Evolutionary conservation across 2,888 invertebrate species (phyloP), one percentile per base, ranked within the genome.

Genomic region (Ommatoiulus sabulosus): DNA sequence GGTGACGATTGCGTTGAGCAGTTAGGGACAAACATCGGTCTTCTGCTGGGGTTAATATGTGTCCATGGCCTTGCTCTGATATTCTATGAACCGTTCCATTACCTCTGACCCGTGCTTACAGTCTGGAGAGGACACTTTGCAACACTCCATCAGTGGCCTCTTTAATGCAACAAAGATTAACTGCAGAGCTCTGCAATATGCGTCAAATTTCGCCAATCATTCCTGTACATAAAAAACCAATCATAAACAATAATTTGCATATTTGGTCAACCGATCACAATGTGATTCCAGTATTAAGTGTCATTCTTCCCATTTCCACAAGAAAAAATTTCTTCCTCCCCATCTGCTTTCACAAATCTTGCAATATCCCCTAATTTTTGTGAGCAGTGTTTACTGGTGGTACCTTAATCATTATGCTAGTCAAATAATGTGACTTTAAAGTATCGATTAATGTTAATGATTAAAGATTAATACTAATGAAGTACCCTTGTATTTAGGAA

Each of bases 211-310:
- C 1, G 3, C 48, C 3, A 48, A 48, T 10, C 52, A 15, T 52
- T 4, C 52, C 52, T 52, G 52, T 52, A 52, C 52, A 52, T 52
- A 15, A 15, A 52, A 52, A 10, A 52, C 52, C 52, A 15, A 52
- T 52, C 52, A 52, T 52, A 52, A 52, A 52, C 52, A 52, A 52
- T 52, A 52, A 52, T 52, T 52, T 52, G 52, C 52, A 52, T 52
- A 52, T 52, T 4, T 52, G 52, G 52, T 52, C 52, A 52, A 2
- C 52, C 52, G 3, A 52, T 52, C 52, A 52, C 52, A 52, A 52
- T 52, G 52, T 3, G 15, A 52, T 52, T 52, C 52, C 52, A 52
- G 52, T 52, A 8, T 52, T 52, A 6, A 52, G 52, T 52, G 52
- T 15, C 52, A 10, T 52, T 52, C 15, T 52, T 52, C 15, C 3